Base-by-base conservation (phyloP, 2,888 invertebrate genomes). In the Escarpia spicata region DNA sequence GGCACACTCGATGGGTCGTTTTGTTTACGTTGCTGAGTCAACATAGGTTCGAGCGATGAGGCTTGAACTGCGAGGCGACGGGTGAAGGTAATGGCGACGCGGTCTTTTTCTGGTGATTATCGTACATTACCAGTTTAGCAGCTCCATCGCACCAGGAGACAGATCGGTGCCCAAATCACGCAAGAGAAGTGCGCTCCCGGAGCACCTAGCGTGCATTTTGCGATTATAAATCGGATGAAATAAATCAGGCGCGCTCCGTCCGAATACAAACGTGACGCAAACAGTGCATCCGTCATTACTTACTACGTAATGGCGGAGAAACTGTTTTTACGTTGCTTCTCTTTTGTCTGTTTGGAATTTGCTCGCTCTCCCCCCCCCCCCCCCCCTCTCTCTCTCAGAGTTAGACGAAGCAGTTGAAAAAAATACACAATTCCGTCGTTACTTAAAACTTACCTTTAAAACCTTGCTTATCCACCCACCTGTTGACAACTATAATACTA, bases 71-170 rank as follows among this genome's bases (percentile, higher is more conserved):
- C 26, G 75, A 75, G 75, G 75, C 19, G 75, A 75, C 75, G 75
- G 26, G 26, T 75, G 75, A n/a, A 75, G 19, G 75, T n/a, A 75
- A 75, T 75, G n/a, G 75, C 75, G 75, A 6, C 26, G 19, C 75
- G n/a, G 75, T 75, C 75, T 75, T 75, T 75, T 75, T 75, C 75
- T 75, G 19, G 75, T 75, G 19, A 75, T 75, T 75, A 75, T 75
- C 75, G 75, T 75, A 75, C 75, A 26, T 75, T 75, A 75, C 75
- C 75, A 75, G 75, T 26, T 75, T n/a, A 75, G 26, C 26, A 75
- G 75, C n/a, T 19, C 26, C 19, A 26, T 6, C 6, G 75, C 19
- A 19, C 26, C 26, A 15, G 75, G 75, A 26, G 75, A 75, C n/a
- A 4, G 75, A 75, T 75, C 6, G 75, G 75, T 26, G 26, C 19